phyloP scores from a whole-genome alignment of 2,888 invertebrate species.

The Macrosiphum euphorbiae region DNA sequence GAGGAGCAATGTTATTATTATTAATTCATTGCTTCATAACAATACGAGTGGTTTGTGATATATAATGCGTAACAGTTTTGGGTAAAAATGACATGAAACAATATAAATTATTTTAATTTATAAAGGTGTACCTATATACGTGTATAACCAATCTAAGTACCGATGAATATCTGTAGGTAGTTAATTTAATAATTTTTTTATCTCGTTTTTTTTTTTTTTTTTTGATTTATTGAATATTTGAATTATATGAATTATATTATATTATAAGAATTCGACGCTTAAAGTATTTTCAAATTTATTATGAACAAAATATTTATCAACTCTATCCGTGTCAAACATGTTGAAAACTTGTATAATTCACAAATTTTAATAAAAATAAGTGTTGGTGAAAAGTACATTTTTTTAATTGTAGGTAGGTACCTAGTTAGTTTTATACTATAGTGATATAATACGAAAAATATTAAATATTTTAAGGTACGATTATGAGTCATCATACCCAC shows the following conservation, averaged over 20 bases:
- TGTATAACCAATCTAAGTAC: neutral
- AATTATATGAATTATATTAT: too few relatives aligned
- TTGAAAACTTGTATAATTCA: neutral
- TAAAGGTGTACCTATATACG: neutral
- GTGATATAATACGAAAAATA: neutral
- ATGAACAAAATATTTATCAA: neutral
- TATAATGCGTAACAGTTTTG: constrained; percentile 18
- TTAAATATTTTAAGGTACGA: neutral
- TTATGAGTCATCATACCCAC: neutral
- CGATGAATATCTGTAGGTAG: neutral
- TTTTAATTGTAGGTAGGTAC: neutral
- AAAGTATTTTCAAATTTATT: neutral
- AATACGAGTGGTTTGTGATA: constrained; percentile 25
- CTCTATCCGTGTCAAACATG: neutral
- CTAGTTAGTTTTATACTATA: neutral
- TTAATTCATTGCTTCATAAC: constrained; percentile 21
- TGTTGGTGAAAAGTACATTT: neutral
- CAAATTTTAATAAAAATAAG: neutral
- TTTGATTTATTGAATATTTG: neutral
- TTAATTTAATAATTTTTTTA: neutral
- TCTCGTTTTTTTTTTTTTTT: too few relatives aligned
- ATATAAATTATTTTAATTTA: constrained; percentile 53
- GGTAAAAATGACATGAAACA: constrained; percentile 21
- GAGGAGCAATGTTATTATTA: neutral
- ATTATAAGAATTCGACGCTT: neutral